Conservation (phyloP, 2,113 vertebrate genomes). For the Pachycephala philippinensis region DNA sequence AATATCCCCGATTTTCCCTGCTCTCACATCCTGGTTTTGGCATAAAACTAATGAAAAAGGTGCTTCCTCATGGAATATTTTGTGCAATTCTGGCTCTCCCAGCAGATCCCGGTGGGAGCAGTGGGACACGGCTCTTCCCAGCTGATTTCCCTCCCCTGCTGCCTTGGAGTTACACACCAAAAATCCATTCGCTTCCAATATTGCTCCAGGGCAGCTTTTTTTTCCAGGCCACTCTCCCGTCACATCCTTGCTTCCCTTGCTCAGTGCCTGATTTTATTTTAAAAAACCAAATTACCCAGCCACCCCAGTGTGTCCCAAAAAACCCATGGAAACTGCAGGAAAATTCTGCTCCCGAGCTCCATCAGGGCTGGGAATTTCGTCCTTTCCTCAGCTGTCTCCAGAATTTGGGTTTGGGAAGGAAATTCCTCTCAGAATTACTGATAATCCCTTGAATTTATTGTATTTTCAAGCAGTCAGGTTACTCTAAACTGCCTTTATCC, state of each 20-base stretch:
- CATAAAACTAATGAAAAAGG: accelerated
- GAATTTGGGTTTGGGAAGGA: neutral
- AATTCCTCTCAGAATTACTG: neutral
- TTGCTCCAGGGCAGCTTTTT: neutral
- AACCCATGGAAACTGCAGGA: accelerated
- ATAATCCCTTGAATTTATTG: neutral
- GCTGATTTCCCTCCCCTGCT: neutral
- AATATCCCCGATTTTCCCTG: accelerated
- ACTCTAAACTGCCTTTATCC: neutral
- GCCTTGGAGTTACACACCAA: neutral
- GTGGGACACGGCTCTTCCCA: accelerated
- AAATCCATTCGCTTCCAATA: slow-evolving; percentile 9
- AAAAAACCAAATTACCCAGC: neutral
- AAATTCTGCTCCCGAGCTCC: neutral
- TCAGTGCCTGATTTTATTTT: neutral
- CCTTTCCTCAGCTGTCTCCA: neutral
- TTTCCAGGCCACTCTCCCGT: neutral
- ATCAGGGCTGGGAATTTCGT: accelerated
- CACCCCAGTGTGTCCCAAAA: accelerated
- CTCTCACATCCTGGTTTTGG: accelerated
- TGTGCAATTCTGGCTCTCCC: accelerated
- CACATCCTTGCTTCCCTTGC: neutral
- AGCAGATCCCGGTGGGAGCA: accelerated
- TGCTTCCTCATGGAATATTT: accelerated
- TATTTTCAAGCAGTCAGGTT: neutral